A percentile compares a stretch with the other conserved stretches of the same genome.
Evolutionary conservation across 2,797 vertebrate genomes (phyloP).

Genomic region (Graptemys geographica): DNA sequence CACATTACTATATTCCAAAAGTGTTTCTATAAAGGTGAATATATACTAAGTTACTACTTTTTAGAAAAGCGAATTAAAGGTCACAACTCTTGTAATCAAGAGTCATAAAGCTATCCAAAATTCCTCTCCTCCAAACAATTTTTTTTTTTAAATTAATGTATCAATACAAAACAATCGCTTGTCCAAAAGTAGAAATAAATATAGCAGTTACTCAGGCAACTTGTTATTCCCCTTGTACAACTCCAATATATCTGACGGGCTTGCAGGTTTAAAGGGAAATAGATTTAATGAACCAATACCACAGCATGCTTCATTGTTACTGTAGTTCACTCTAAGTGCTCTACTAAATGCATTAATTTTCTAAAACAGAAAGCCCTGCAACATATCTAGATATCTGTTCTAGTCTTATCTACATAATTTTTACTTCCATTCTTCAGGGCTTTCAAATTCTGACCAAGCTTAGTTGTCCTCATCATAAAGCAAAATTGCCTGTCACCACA

Average conservation of each 20-base stretch:
- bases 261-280: not conserved
- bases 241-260: not conserved
- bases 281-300: not conserved
- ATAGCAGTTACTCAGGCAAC: not conserved
- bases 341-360: not conserved
- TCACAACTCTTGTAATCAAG: constrained; percentile 10
- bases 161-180: not conserved
- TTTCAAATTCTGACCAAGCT: not conserved
- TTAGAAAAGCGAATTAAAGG: constrained; percentile 58
- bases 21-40: not conserved
- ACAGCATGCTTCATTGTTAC: not conserved
- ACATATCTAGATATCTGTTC: not conserved
- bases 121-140: constrained; percentile 33
- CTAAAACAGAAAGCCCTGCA: not conserved
- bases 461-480: not conserved
- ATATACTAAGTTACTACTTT: constrained; percentile 46
- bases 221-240: not conserved
- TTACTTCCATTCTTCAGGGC: not conserved
- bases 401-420: not conserved
- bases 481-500: not conserved
- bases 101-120: constrained; percentile 56
- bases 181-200: not conserved
- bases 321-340: too few relatives aligned
- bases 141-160: not conserved
- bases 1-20: not conserved